phyloP scores from a whole-genome alignment of 1,140 invertebrate genomes.

The Lordiphosa stackelbergi region DNA sequence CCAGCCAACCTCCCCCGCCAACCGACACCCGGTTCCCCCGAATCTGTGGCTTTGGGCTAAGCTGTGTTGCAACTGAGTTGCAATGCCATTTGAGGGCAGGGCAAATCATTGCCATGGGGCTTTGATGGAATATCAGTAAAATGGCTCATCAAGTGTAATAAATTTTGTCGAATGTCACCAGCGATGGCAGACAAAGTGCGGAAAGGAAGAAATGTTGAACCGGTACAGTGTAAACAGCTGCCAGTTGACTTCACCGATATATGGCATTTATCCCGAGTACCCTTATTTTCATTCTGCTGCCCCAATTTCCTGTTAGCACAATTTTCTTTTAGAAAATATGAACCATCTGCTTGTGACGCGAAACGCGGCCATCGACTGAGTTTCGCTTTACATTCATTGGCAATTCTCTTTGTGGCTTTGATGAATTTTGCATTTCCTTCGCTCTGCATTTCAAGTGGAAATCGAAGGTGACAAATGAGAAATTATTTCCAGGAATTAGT shows the following conservation, averaged over 20 bases:
- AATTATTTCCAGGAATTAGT: slow-evolving; percentile 17
- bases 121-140: slow-evolving; percentile 4
- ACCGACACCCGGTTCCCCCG: slow-evolving; percentile 1
- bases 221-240: no score
- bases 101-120: background rate
- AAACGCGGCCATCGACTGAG: no score
- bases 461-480: slow-evolving; percentile 16
- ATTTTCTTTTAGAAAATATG: no score
- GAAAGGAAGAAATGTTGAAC: no score
- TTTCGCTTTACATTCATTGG: no score
- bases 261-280: no score
- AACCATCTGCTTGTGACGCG: no score
- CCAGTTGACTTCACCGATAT: no score
- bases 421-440: background rate
- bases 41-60: slow-evolving; percentile 13
- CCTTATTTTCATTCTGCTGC: no score
- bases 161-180: background rate
- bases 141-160: slow-evolving; percentile 9
- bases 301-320: no score
- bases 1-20: background rate
- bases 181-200: no score
- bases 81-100: slow-evolving; percentile 4
- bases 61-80: slow-evolving; percentile 10
- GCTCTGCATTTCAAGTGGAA: background rate
- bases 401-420: no score